Evolutionary conservation across 2,113 vertebrate species (phyloP).

Genomic region (Seriola quinqueradiata): DNA sequence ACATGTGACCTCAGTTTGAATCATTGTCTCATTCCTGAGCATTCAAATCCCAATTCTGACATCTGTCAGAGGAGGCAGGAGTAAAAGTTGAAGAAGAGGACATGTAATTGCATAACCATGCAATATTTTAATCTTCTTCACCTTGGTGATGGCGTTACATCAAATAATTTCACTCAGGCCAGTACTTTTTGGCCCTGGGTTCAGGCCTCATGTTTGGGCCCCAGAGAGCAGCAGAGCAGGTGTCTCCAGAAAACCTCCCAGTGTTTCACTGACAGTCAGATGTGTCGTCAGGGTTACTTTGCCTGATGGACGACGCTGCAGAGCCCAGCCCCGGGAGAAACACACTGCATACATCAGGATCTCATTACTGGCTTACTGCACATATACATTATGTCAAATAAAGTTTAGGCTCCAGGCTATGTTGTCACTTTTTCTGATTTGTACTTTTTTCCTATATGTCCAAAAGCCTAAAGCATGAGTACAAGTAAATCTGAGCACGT

Average conservation of each 20-base stretch:
- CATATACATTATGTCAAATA: constrained; percentile 64
- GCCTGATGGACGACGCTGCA: constrained; percentile 34
- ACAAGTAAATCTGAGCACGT: constrained; percentile 53
- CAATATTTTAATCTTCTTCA: constrained; percentile 49
- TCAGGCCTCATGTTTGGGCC: constrained; percentile 29
- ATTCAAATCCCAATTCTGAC: constrained; percentile 51
- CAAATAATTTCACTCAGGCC: constrained; percentile 52
- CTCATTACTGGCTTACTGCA: constrained; percentile 65
- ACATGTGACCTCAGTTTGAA: constrained; percentile 43
- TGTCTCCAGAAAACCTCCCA: constrained; percentile 66
- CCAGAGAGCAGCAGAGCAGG: constrained; percentile 49
- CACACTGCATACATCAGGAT: constrained; percentile 65
- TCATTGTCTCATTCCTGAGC: constrained; percentile 31
- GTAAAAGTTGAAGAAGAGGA: constrained; percentile 51
- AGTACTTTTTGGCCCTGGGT: constrained; percentile 29
- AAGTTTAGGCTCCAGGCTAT: constrained; percentile 43
- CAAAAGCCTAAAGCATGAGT: constrained; percentile 24
- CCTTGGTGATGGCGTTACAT: constrained; percentile 57
- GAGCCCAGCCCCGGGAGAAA: constrained; percentile 29
- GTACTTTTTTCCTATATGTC: constrained; percentile 56
- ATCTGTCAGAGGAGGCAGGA: constrained; percentile 49
- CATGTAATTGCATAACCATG: constrained; percentile 56
- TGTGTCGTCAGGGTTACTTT: constrained; percentile 42
- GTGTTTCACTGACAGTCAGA: constrained; percentile 50
- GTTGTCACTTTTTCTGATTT: constrained; percentile 72